Conservation (phyloP, 1,140 invertebrate species). For the Maconellicoccus hirsutus region DNA sequence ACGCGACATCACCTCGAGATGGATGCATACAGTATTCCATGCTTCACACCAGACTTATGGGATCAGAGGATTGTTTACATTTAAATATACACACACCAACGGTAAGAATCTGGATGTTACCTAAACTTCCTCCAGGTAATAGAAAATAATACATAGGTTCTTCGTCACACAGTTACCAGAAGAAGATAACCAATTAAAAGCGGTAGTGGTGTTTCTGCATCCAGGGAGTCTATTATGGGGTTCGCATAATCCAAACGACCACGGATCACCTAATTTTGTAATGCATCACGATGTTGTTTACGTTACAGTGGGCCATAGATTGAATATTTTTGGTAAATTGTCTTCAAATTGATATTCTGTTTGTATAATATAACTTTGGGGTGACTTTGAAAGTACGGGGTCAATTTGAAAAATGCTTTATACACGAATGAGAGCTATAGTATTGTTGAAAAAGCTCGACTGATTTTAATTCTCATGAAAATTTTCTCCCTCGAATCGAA, state of each 20-base stretch:
- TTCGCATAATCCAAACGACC: background rate
- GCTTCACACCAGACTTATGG: background rate
- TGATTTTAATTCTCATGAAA: no score
- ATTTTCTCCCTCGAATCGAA: no score
- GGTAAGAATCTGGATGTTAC: no score
- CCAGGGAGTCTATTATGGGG: background rate
- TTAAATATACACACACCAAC: conserved; percentile 27
- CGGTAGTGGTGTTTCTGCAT: background rate
- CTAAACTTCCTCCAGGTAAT: no score
- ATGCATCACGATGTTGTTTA: conserved; percentile 6
- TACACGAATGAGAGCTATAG: no score
- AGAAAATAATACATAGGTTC: no score
- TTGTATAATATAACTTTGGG: no score
- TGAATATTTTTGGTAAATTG: conserved; percentile 1
- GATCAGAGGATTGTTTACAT: conserved; percentile 29
- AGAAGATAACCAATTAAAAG: background rate
- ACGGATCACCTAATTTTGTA: background rate
- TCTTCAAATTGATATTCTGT: no score
- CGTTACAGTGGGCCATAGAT: background rate
- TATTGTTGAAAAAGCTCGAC: no score
- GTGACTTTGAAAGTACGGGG: no score
- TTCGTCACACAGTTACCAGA: background rate
- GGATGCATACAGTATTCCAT: conserved; percentile 24
- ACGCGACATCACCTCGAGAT: conserved; percentile 23
- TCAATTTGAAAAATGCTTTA: no score